Evolutionary conservation across 2,888 invertebrate species (phyloP), one percentile per base, ranked within the genome.

Genomic region (Drosophila mulleri): DNA sequence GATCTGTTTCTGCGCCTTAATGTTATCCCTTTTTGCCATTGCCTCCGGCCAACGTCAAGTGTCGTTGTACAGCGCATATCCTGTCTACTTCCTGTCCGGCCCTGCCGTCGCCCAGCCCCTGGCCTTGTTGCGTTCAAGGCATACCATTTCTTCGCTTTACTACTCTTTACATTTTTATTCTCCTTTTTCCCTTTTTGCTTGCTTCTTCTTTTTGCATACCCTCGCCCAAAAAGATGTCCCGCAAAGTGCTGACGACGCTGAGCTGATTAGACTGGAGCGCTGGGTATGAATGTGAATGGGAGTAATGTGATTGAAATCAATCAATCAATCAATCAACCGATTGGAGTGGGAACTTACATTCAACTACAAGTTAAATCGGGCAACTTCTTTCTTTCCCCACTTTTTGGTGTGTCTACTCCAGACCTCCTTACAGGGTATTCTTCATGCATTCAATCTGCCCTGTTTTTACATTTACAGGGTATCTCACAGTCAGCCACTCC

Each of bases 1-100:
- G 42, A 16, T 68, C 48, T 45, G 56, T 37, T 37, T 69, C 47
- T 44, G 29, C 20, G 59, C 71, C 65, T 41, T 53, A 66, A 75
- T 76, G 56, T 57, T 70, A 79, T 79, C 79, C 78, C 62, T 79
- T 75, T 72, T 72, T 70, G 66, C 72, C 56, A 61, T 48, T 57
- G 77, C 73, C 74, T 67, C 67, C 39, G 45, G 61, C 75, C 45
- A 61, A 44, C 69, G 56, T 65, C 80, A 67, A 80, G 69, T 73
- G 73, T 67, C 65, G 60, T 67, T 67, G 56, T 65, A 62, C 66
- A 67, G 54, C 72, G 64, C 72, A 75, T 70, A 75, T 75, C 76
- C 78, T 60, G 64, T 58, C 37, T 42, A 53, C 60, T 18, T 63
- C 62, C 70, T 77, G 58, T 50, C 65, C 53, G 41, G n/a, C 50